Evolutionary conservation across 1,140 invertebrate genomes (phyloP), one percentile per base, ranked within the genome.

Genomic region (Cecropterus lyciades): DNA sequence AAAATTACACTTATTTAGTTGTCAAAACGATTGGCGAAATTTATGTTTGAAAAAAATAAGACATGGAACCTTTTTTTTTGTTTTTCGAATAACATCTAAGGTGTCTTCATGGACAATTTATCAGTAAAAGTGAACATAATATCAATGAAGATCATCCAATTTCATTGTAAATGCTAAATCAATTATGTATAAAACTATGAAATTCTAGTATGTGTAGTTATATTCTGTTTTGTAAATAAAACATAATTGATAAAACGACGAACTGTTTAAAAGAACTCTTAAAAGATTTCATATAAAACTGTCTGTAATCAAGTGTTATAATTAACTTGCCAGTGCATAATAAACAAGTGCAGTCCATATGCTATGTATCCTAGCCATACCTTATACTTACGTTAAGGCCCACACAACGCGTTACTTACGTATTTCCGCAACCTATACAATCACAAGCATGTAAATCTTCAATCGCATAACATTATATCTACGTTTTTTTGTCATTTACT

Each of bases 401-500:
- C 57, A 65, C 49, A 42, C 15, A 67, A 64, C 67, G 59, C 67
- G 46, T 43, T 45, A 43, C n/a, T 45, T 48, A 59, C 42, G 43
- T 20, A 66, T 15, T 24, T 15, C 17, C 10, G 60, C 37, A 30
- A 45, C 49, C 20, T 51, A 30, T 46, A 40, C 48, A 51, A 52
- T 43, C 17, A 65, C n/a, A n/a, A 67, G 72, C 68, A 70, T 65
- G 62, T 71, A 70, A 65, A 65, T 69, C 40, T 74, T 75, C 57
- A 59, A 75, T 52, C 59, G 59, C 48, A 43, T 63, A 63, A 63
- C 59, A 63, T 42, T 63, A 49, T 49, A 66, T 40, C n/a, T 67
- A 73, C 77, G 77, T 86, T 56, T 84, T 87, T 84, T 87, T 82
- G 76, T 84, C 79, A 82, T 88, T 88, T 82, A 78, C 79, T 72